phyloP scores from a whole-genome alignment of 35 echinoderm and acorn worm species.

The Acanthaster planci region DNA sequence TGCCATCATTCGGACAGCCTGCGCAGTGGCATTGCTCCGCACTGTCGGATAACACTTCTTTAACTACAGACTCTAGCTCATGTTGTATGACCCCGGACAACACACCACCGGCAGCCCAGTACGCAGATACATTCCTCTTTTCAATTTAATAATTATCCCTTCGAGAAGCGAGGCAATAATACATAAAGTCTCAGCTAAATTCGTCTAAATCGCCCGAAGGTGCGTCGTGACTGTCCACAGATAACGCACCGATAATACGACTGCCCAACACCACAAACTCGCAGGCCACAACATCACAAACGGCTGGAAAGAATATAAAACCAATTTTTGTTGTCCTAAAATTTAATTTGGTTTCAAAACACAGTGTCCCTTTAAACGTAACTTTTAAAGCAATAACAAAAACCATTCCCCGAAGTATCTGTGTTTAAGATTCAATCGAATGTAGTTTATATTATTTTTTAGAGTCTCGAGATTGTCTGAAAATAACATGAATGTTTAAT shows the following conservation, averaged over 20 bases:
- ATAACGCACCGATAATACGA: background rate
- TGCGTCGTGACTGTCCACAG: background rate
- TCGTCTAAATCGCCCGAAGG: background rate
- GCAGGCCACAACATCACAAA: too few relatives aligned
- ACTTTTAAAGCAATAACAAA: too few relatives aligned
- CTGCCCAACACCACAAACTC: background rate
- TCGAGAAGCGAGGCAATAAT: background rate
- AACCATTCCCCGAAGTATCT: too few relatives aligned
- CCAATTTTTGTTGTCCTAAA: background rate
- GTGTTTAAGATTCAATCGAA: too few relatives aligned
- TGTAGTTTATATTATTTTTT: too few relatives aligned
- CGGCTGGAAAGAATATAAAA: too few relatives aligned
- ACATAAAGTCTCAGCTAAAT: background rate
- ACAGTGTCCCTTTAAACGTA: too few relatives aligned
- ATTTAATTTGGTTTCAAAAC: too few relatives aligned
- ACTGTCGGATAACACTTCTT: background rate
- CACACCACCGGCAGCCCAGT: conserved; percentile 2
- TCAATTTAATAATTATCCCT: background rate
- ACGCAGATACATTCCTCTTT: conserved; percentile 13
- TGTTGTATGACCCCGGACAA: background rate
- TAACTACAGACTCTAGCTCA: background rate
- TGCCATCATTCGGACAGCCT: background rate
- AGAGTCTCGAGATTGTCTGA: too few relatives aligned
- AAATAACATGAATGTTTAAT: too few relatives aligned
- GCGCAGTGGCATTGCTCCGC: background rate